Conservation (phyloP, 2,888 invertebrate species). For the Acanthosepion pharaonis region DNA sequence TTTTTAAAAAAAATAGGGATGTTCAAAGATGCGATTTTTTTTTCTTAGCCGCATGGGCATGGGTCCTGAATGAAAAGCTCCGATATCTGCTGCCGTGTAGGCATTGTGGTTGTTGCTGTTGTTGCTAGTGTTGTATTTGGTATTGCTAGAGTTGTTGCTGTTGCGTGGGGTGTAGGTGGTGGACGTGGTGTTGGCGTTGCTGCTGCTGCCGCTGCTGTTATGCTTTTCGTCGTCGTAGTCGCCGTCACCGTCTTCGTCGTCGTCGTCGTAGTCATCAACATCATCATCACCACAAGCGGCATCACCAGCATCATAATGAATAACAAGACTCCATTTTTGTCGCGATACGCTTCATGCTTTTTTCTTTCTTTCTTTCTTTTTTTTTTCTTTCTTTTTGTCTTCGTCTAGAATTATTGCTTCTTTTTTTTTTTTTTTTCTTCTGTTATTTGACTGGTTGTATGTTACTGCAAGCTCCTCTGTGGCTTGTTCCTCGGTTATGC, state of each 20-base stretch:
- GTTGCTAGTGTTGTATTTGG: not conserved
- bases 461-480: not conserved
- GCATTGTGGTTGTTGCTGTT: not conserved
- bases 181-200: not conserved
- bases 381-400: not conserved
- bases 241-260: not conserved
- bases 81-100: not conserved
- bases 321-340: not conserved
- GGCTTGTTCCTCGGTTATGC: not conserved
- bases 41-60: not conserved
- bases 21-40: not conserved
- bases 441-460: not conserved
- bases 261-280: not conserved
- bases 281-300: not conserved
- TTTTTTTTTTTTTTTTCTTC: not conserved
- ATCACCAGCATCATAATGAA: not conserved
- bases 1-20: not conserved
- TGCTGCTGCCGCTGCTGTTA: not conserved
- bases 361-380: not conserved
- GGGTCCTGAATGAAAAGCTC: not conserved
- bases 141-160: not conserved
- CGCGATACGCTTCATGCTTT: not conserved
- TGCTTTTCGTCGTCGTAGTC: not conserved
- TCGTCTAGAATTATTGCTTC: not conserved
- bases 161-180: not conserved